These are phyloP conservation scores for Cynoglossus semilaevis DNA, from an alignment of 2,113 vertebrate species.

Conservation along the genomic window DNA sequence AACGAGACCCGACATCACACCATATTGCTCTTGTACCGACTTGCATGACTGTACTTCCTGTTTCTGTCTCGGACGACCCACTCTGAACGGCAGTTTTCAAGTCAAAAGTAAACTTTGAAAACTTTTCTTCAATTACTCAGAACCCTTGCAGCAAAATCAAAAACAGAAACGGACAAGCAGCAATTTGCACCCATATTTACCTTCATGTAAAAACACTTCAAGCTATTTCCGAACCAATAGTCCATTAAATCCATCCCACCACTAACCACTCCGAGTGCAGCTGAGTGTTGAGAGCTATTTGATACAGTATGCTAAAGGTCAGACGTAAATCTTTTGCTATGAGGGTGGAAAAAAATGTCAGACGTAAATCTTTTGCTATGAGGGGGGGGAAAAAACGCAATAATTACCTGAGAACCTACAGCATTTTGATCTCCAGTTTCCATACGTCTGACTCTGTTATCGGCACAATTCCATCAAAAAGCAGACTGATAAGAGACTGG, in stretches of 20 bases:
- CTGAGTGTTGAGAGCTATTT: slow-evolving; percentile 29
- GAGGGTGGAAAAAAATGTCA: slow-evolving; percentile 84
- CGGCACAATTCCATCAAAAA: slow-evolving; percentile 90
- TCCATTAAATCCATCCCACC: slow-evolving; percentile 21
- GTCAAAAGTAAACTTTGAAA: no score
- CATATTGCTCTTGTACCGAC: no score
- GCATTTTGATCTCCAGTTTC: slow-evolving; percentile 86
- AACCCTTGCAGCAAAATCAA: slow-evolving; percentile 22
- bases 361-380: slow-evolving; percentile 86
- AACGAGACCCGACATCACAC: no score
- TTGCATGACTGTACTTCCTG: no score
- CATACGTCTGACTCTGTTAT: slow-evolving; percentile 84
- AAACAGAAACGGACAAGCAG: slow-evolving; percentile 25
- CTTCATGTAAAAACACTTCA: slow-evolving; percentile 27
- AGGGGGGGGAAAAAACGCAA: slow-evolving; percentile 83
- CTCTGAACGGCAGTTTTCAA: no score
- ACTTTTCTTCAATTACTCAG: slow-evolving; percentile 1
- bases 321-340: slow-evolving; percentile 86
- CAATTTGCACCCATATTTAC: slow-evolving; percentile 38
- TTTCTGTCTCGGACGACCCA: no score
- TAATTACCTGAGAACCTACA: slow-evolving; percentile 88
- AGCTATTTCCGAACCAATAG: slow-evolving; percentile 39
- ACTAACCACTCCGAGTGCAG: slow-evolving; percentile 4
- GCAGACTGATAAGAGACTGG: slow-evolving; percentile 83
- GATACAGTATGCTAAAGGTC: slow-evolving; percentile 73